Percentiles rank a stretch among this genome's conserved stretches.
Evolutionary conservation across 2,113 vertebrate genomes (phyloP).

Genomic region (Falcunculus frontatus): DNA sequence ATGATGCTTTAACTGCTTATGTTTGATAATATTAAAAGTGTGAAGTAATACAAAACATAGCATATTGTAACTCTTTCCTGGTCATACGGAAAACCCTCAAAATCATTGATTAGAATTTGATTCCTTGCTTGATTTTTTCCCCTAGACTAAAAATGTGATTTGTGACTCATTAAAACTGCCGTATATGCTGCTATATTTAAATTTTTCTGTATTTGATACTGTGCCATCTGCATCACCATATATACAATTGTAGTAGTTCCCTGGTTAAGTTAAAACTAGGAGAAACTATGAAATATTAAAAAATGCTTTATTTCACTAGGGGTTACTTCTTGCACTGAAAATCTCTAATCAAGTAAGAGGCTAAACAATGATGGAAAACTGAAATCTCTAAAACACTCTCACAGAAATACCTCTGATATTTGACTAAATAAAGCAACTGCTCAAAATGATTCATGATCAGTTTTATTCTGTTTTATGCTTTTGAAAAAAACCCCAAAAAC

Average conservation of each 20-base stretch:
- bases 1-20: neutral
- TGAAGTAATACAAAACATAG: neutral
- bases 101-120: neutral
- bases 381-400: neutral
- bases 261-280: neutral
- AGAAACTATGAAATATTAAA: neutral
- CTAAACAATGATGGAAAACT: neutral
- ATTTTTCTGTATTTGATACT: neutral
- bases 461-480: neutral
- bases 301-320: neutral
- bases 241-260: neutral
- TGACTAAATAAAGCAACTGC: neutral
- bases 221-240: neutral
- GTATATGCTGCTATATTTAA: neutral
- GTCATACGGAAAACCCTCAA: neutral
- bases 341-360: neutral
- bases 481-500: neutral
- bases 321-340: neutral
- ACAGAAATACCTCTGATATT: neutral
- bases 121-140: fast-evolving
- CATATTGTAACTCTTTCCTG: neutral
- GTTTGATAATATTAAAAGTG: neutral
- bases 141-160: neutral
- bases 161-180: neutral
- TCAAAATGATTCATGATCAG: neutral